Percentiles rank a stretch among this genome's conserved stretches.
These are phyloP conservation scores for Sphaeramia orbicularis DNA, from an alignment of 2,797 vertebrate genomes.

Conservation along the genomic window DNA sequence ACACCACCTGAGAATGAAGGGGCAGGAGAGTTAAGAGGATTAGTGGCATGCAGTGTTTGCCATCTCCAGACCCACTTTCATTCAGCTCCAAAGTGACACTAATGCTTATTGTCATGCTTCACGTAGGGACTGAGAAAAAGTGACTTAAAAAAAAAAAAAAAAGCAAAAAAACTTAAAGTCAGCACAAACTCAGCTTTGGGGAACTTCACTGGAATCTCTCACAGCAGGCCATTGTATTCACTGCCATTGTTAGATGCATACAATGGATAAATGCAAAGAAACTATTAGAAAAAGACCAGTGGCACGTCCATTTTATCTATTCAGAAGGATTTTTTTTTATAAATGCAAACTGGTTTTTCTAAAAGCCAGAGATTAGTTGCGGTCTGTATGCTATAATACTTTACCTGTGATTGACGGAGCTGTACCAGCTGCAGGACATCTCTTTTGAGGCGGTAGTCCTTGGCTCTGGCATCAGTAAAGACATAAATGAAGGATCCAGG, in stretches of 20 bases:
- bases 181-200: constrained; percentile 25
- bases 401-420: constrained; percentile 94
- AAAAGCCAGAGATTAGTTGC: too few species aligned
- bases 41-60: constrained; percentile 50
- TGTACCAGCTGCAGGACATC: constrained; percentile 92
- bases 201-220: constrained; percentile 44
- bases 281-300: constrained; percentile 14
- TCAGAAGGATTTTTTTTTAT: too few species aligned
- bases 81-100: constrained; percentile 41
- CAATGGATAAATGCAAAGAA: constrained; percentile 35
- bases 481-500: constrained; percentile 95
- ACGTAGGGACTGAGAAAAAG: constrained; percentile 16
- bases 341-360: too few species aligned
- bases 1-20: constrained; percentile 89
- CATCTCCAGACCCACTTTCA: constrained; percentile 33
- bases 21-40: constrained; percentile 52
- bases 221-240: constrained; percentile 29
- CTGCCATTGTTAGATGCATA: constrained; percentile 28
- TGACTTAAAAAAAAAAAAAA: constrained; percentile 29
- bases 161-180: too few species aligned
- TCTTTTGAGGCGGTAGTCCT: constrained; percentile 91
- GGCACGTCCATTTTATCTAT: neutral
- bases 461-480: constrained; percentile 95
- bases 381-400: neutral
- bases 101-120: constrained; percentile 53